Conservation (phyloP, 2,113 vertebrate genomes). For the Calidris pygmaea region DNA sequence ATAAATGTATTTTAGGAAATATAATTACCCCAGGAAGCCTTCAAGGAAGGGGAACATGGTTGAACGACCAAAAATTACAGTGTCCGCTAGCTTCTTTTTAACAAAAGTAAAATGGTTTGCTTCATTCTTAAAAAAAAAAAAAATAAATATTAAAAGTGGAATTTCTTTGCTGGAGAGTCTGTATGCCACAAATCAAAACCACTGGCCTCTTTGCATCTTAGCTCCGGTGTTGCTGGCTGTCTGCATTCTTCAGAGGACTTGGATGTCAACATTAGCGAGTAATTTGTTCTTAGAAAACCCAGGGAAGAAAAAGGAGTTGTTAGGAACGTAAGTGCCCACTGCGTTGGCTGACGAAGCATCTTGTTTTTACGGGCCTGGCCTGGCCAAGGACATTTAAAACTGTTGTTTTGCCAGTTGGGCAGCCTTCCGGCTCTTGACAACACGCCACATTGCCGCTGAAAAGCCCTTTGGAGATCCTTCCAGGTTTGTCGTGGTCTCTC, state of each 20-base stretch:
- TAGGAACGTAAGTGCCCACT: neutral
- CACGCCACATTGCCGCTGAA: neutral
- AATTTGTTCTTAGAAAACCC: conserved; percentile 5
- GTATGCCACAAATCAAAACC: neutral
- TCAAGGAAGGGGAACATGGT: neutral
- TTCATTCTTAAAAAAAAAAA: neutral
- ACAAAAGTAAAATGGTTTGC: neutral
- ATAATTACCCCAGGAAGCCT: neutral
- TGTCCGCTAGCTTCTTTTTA: neutral
- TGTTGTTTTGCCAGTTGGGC: neutral
- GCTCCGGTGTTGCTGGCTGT: neutral
- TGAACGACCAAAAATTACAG: neutral
- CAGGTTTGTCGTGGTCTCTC: neutral
- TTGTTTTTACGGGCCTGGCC: neutral
- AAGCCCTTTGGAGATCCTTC: neutral
- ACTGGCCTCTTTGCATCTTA: neutral
- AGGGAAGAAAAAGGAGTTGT: neutral
- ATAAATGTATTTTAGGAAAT: neutral
- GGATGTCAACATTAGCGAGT: neutral
- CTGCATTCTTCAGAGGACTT: conserved; percentile 35
- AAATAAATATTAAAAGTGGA: neutral
- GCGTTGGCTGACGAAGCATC: neutral
- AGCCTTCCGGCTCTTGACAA: neutral
- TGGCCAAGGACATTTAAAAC: conserved; percentile 4
- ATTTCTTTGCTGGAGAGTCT: neutral